Base-by-base conservation (phyloP, 2,113 vertebrate species). In the Neolamprologus toae region DNA sequence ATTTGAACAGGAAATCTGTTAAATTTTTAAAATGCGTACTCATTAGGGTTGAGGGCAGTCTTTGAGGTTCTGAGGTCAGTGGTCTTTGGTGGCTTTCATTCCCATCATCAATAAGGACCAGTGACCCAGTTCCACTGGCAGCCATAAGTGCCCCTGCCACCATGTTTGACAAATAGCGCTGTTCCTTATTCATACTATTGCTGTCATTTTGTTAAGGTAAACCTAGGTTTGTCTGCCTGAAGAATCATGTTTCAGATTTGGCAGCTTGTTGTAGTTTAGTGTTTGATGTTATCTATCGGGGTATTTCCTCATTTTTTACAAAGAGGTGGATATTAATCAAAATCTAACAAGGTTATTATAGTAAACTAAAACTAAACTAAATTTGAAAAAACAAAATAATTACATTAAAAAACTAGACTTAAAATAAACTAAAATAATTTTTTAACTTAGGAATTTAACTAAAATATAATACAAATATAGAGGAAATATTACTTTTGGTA, bases 231-330 rank as follows among this genome's bases (percentile, higher is more conserved):
- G 40, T 76, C 14, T 28, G 40, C 16, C 6, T 19, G 13, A 49
- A 4, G 23, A 19, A 76, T 3, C 42, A 3, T 47, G 42, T 76
- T 31, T 76, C 4, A 16, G 42, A 49, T 47, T 8, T 8, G 23
- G 23, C 42, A 28, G 42, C 8, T 3, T 28, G 42, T 28, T 76
- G n/a, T 42, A 42, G n/a, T 42, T 71, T 26, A 47, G 40, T 45
- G 1, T 47, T 76, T 28, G 12, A 76, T 42, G 2, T 40, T 23
- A 23, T 42, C 40, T 26, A 45, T 26, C 4, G 0, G 40, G 21
- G n/a, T 7, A 26, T 28, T 45, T 73, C n/a, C n/a, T n/a, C 3
- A 9, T 14, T 16, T 21, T 42, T 42, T 73, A 45, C 21, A 73
- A 45, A 73, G 13, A 45, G 13, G 2, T 45, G 40, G 3, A 45